A percentile compares a stretch with the other conserved stretches of the same genome.
These are phyloP conservation scores for Drosophila recens DNA, from an alignment of 2,888 invertebrate species.

Conservation along the genomic window DNA sequence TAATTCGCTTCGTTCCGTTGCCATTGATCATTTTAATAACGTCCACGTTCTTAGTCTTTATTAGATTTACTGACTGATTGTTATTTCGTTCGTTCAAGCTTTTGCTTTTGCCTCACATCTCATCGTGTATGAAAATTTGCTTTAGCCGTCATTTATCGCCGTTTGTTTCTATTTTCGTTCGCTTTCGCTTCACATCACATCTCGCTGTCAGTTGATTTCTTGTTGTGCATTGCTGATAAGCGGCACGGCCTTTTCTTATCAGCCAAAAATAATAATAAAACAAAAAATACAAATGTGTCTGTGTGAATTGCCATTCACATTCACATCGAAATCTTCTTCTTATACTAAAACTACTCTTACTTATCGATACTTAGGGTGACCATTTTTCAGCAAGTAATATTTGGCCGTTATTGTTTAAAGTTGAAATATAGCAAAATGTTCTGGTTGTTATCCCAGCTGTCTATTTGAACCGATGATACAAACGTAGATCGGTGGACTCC, in stretches of 20 bases:
- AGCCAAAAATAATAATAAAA: conserved; percentile 54
- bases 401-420: conserved; percentile 9
- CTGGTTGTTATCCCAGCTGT: not conserved
- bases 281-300: conserved; percentile 39
- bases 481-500: conserved; percentile 11
- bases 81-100: conserved; percentile 34
- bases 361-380: not conserved
- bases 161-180: conserved; percentile 71
- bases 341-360: conserved; percentile 3
- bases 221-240: conserved; percentile 79
- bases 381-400: conserved; percentile 26
- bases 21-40: conserved; percentile 42
- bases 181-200: conserved; percentile 60
- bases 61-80: conserved; percentile 69
- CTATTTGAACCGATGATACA: conserved; percentile 46
- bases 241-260: conserved; percentile 68
- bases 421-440: not conserved
- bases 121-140: conserved; percentile 46
- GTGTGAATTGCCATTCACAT: conserved; percentile 25
- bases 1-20: conserved; percentile 26
- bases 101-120: conserved; percentile 24
- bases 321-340: conserved; percentile 19
- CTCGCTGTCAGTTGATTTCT: conserved; percentile 47
- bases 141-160: conserved; percentile 62
- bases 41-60: conserved; percentile 56